A percentile compares a stretch with the other conserved stretches of the same genome.
Evolutionary conservation across 2,113 vertebrate genomes (phyloP).

Genomic region (Orycteropus afer): DNA sequence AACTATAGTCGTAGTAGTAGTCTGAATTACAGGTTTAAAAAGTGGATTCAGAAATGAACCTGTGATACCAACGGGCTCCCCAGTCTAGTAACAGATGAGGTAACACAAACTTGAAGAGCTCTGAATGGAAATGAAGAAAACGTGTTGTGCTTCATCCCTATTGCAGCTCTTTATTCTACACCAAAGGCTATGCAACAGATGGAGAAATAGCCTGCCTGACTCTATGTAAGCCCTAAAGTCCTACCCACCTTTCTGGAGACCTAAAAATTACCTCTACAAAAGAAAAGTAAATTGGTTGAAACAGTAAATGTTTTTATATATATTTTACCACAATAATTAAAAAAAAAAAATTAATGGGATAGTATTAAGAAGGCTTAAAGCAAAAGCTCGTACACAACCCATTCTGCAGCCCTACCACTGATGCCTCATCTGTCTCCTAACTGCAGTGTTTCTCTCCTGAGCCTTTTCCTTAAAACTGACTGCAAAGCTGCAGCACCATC

Average conservation of each 20-base stretch:
- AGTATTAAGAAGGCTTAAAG: background rate
- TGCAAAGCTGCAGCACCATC: constrained; percentile 31
- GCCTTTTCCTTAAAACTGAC: fast-evolving
- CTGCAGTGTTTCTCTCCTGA: background rate
- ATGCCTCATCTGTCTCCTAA: background rate
- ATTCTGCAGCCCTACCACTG: background rate
- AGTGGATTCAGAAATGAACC: constrained; percentile 15
- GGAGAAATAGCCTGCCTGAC: background rate
- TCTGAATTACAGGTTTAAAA: constrained; percentile 14
- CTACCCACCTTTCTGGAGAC: background rate
- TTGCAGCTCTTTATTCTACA: constrained; percentile 41
- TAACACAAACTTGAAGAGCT: background rate
- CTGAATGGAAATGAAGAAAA: background rate
- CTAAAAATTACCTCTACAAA: background rate
- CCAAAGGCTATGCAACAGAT: background rate
- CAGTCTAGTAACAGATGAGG: background rate
- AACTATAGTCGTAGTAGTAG: background rate
- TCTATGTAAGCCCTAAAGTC: background rate
- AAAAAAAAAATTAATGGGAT: background rate
- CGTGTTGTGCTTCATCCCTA: background rate
- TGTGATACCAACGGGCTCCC: background rate
- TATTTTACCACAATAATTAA: background rate
- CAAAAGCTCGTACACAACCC: background rate
- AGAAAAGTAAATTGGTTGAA: background rate
- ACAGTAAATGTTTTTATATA: background rate